Conservation (phyloP, 23 tunicate species). For the Styela plicata region DNA sequence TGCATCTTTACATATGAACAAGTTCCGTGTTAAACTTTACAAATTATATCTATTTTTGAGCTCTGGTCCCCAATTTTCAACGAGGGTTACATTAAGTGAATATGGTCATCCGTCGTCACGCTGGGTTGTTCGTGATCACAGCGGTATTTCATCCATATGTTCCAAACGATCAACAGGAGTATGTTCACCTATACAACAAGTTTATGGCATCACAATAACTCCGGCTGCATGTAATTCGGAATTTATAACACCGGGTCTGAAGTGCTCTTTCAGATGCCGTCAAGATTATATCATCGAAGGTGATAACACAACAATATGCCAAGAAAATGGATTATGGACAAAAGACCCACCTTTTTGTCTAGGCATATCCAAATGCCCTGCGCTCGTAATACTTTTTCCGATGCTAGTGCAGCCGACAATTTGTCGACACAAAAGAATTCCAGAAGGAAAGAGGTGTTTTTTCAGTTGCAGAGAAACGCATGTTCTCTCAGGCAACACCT, state of each 20-base stretch:
- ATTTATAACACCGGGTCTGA: slow-evolving; percentile 26
- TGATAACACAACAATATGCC: slow-evolving; percentile 1
- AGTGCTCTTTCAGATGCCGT: slow-evolving; percentile 26
- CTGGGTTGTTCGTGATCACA: slow-evolving; percentile 33
- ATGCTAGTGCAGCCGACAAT: slow-evolving; percentile 10
- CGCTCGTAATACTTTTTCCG: not conserved
- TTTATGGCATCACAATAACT: slow-evolving; percentile 15
- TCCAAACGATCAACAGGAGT: slow-evolving; percentile 29
- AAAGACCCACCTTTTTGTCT: slow-evolving; percentile 23
- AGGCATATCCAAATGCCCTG: slow-evolving; percentile 18
- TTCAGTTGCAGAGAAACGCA: slow-evolving; percentile 26
- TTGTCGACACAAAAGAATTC: slow-evolving; percentile 11
- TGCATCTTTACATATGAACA: not conserved
- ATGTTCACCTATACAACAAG: slow-evolving; percentile 23
- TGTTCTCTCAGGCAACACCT: not conserved
- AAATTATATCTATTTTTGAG: slow-evolving; percentile 21
- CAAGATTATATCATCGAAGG: slow-evolving; percentile 24
- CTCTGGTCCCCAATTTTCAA: slow-evolving; percentile 27
- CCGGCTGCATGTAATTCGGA: slow-evolving; percentile 23
- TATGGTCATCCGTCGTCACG: not conserved
- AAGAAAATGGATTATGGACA: slow-evolving; percentile 32
- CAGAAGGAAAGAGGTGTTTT: slow-evolving; percentile 21
- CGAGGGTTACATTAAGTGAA: not conserved
- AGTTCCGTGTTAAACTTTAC: slow-evolving; percentile 1
- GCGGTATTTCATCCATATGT: slow-evolving; percentile 30